phyloP scores from a whole-genome alignment of 2,888 invertebrate species.

The Eulithis prunata region DNA sequence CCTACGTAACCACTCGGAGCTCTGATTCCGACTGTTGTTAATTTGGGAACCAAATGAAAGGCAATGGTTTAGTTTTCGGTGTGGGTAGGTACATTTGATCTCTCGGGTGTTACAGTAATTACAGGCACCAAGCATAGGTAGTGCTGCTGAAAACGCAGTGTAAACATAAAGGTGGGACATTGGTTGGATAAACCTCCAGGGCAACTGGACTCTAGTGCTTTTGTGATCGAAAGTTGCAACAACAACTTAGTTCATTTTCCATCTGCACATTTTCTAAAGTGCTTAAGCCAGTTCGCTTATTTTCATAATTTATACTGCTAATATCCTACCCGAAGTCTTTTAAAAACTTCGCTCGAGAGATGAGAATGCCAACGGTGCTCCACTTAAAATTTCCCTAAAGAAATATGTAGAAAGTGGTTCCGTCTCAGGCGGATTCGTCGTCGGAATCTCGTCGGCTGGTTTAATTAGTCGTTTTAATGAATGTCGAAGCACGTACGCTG shows the following conservation, averaged over 20 bases:
- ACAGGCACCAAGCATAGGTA: slow-evolving; percentile 48
- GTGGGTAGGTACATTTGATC: slow-evolving; percentile 58
- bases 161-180: slow-evolving; percentile 32
- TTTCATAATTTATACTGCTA: slow-evolving; percentile 46
- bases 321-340: slow-evolving; percentile 51
- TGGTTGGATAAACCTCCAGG: slow-evolving; percentile 1
- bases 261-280: slow-evolving; percentile 13
- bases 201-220: background rate
- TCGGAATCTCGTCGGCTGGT: slow-evolving; percentile 69
- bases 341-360: slow-evolving; percentile 48
- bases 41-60: slow-evolving; percentile 64
- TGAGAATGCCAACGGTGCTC: slow-evolving; percentile 52
- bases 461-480: slow-evolving; percentile 80
- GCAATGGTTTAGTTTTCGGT: slow-evolving; percentile 59
- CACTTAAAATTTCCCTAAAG: slow-evolving; percentile 60
- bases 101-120: slow-evolving; percentile 62
- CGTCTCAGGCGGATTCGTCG: slow-evolving; percentile 64
- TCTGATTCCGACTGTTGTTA: slow-evolving; percentile 51
- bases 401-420: slow-evolving; percentile 60
- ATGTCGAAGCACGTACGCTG: slow-evolving; percentile 79
- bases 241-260: slow-evolving; percentile 1
- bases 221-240: slow-evolving; percentile 8
- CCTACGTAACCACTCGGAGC: slow-evolving; percentile 30
- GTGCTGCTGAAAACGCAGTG: slow-evolving; percentile 48
- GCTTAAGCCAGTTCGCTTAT: slow-evolving; percentile 27